Percentiles rank a stretch among this genome's conserved stretches.
Conservation (phyloP, 2,797 vertebrate species). For the Myotis daubentonii region DNA sequence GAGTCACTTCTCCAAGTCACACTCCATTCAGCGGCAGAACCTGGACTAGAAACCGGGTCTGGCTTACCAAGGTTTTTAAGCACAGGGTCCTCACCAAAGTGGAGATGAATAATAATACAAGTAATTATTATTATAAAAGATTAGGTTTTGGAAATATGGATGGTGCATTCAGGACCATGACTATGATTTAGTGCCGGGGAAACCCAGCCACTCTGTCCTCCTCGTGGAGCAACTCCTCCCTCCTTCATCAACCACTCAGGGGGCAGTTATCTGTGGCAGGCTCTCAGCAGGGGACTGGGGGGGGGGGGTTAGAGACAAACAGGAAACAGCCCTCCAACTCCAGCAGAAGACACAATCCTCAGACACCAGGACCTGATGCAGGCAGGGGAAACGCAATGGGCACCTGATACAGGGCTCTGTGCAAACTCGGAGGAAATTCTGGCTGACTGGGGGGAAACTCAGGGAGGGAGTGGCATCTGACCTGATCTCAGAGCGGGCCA, state of each 20-base stretch:
- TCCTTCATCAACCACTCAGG: not conserved
- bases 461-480: not conserved
- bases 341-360: not conserved
- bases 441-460: not conserved
- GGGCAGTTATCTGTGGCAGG: not conserved
- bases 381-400: not conserved
- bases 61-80: not conserved
- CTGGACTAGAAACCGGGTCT: not conserved
- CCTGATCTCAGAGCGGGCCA: not conserved
- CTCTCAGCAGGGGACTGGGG: not conserved
- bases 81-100: not conserved
- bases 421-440: not conserved
- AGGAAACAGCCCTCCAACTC: not conserved
- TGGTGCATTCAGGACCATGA: not conserved
- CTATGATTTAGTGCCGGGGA: not conserved
- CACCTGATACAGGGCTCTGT: fast-evolving
- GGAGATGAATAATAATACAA: not conserved
- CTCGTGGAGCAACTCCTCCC: not conserved
- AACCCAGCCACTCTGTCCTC: not conserved
- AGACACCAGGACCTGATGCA: not conserved
- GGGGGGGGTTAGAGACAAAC: not conserved
- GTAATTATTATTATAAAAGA: not conserved
- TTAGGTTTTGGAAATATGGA: not conserved
- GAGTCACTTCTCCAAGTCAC: not conserved
- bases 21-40: not conserved